Conservation (phyloP, 2,113 vertebrate genomes). For the Serilophus lunatus region DNA sequence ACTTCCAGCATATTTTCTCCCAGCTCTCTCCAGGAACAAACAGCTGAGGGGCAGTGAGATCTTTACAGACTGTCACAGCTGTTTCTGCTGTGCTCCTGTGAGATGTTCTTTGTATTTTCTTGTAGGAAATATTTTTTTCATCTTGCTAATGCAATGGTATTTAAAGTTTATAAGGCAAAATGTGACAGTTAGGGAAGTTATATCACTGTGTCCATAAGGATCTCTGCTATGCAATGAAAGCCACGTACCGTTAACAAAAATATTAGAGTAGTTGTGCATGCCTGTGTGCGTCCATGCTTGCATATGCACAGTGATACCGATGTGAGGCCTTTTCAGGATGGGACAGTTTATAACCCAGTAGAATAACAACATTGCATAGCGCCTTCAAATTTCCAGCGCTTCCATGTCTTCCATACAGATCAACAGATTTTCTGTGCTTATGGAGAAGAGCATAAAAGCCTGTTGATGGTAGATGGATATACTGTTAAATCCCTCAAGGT, state of each 20-base stretch:
- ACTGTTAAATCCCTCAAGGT: not conserved
- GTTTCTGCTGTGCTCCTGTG: not conserved
- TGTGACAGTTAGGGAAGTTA: not conserved
- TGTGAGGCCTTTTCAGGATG: not conserved
- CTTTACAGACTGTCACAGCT: not conserved
- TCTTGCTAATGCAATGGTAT: not conserved
- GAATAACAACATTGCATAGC: not conserved
- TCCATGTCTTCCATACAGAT: not conserved
- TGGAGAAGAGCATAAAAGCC: not conserved
- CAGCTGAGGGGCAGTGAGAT: not conserved
- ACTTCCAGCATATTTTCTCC: not conserved
- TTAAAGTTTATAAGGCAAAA: not conserved
- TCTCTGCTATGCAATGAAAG: not conserved
- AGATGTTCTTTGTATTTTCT: not conserved
- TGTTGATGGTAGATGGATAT: not conserved
- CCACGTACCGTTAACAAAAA: not conserved
- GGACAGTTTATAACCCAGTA: not conserved
- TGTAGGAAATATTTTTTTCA: not conserved
- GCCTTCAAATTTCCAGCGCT: not conserved
- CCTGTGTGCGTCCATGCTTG: not conserved
- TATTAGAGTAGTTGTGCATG: not conserved
- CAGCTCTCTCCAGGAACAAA: not conserved
- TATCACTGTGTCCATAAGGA: not conserved
- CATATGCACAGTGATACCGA: fast-evolving
- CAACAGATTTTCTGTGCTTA: not conserved